Conservation (phyloP, 2,113 vertebrate species). For the Actenoides lindsayi region DNA sequence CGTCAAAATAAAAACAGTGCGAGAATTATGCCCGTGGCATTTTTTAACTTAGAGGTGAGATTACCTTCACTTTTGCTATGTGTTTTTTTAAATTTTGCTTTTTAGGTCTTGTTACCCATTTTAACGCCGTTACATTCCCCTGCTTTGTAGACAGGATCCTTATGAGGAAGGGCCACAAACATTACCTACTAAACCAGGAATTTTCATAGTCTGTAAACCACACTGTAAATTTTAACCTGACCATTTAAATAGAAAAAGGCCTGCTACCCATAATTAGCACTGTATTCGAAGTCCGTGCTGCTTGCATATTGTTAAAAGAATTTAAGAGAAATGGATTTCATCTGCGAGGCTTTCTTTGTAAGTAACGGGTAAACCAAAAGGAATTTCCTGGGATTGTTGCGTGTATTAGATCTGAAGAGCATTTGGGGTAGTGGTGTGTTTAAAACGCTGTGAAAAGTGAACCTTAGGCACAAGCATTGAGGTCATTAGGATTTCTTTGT, state of each 20-base stretch:
- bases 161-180: not conserved
- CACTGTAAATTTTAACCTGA: slow-evolving; percentile 1
- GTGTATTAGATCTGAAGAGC: slow-evolving; percentile 33
- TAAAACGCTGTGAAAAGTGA: slow-evolving; percentile 33
- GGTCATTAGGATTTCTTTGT: slow-evolving; percentile 49
- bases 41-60: not conserved
- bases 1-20: not conserved
- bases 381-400: slow-evolving; percentile 67
- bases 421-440: not conserved
- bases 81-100: not conserved
- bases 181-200: slow-evolving; percentile 41
- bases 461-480: slow-evolving; percentile 19
- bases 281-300: not conserved
- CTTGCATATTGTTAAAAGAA: slow-evolving; percentile 49
- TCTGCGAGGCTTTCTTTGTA: slow-evolving; percentile 39
- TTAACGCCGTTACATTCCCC: not conserved
- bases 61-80: not conserved
- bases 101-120: not conserved
- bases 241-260: slow-evolving; percentile 5
- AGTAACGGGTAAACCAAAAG: slow-evolving; percentile 55
- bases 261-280: slow-evolving; percentile 20
- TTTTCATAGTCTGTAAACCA: slow-evolving; percentile 36
- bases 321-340: slow-evolving; percentile 41
- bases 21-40: not conserved
- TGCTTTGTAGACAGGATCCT: not conserved